These are phyloP conservation scores for Neelides sp. DNA, from an alignment of 1,140 invertebrate genomes.

Conservation along the genomic window DNA sequence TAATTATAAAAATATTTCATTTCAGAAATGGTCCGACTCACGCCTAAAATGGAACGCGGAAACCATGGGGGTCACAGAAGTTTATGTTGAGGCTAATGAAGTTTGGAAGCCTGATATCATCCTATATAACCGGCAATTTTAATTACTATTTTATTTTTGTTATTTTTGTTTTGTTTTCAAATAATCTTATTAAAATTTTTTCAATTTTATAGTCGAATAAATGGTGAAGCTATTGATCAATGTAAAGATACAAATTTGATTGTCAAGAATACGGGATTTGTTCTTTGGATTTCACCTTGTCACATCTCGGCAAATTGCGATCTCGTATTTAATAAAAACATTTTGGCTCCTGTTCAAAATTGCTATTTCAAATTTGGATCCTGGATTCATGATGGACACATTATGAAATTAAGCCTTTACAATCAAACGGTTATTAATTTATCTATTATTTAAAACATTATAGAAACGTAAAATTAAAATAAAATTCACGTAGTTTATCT, in stretches of 20 bases:
- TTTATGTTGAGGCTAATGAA: background rate
- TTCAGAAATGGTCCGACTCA: background rate
- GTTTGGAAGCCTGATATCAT: constrained; percentile 9
- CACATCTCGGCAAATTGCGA: constrained; percentile 10
- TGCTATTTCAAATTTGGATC: constrained; percentile 17
- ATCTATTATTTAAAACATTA: background rate
- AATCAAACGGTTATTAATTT: background rate
- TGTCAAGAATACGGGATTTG: constrained; percentile 16
- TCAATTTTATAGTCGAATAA: background rate
- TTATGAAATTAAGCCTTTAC: constrained; percentile 10
- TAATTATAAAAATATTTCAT: background rate
- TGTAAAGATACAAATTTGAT: constrained; percentile 15
- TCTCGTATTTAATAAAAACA: constrained; percentile 2
- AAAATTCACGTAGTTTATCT: background rate
- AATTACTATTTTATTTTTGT: too few relatives aligned
- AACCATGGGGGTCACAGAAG: background rate
- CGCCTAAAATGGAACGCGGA: constrained; percentile 3
- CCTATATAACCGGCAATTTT: constrained; percentile 1
- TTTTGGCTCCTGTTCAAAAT: constrained; percentile 10
- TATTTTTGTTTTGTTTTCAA: background rate
- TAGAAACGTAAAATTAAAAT: too few relatives aligned
- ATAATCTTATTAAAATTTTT: background rate
- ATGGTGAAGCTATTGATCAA: background rate
- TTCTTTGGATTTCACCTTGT: constrained; percentile 27
- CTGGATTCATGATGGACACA: constrained; percentile 12